These are phyloP conservation scores for Lasioglossum malachurum DNA, from an alignment of 2,888 invertebrate species.

Conservation along the genomic window DNA sequence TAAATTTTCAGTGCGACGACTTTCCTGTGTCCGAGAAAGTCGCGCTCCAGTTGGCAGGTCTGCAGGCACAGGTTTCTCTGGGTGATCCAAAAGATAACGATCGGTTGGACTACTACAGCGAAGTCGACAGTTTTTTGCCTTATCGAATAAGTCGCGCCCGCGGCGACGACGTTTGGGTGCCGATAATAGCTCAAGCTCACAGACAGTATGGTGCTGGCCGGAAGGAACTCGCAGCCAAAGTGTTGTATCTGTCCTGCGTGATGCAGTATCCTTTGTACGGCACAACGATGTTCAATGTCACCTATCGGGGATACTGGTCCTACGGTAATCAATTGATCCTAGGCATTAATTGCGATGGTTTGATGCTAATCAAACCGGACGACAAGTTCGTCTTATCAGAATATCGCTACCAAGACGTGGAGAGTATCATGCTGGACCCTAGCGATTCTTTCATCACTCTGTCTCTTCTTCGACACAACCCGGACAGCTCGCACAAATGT, in stretches of 20 bases:
- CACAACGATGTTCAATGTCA: constrained; percentile 94
- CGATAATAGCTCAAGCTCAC: constrained; percentile 94
- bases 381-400: constrained; percentile 97
- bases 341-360: constrained; percentile 96
- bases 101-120: constrained; percentile 94
- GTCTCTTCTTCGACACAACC: constrained; percentile 90
- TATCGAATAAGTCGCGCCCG: constrained; percentile 91
- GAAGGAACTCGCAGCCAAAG: constrained; percentile 96
- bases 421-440: constrained; percentile 95
- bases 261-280: constrained; percentile 98
- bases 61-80: constrained; percentile 97
- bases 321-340: constrained; percentile 91
- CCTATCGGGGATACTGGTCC: constrained; percentile 97
- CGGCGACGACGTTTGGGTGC: constrained; percentile 94
- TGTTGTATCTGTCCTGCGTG: constrained; percentile 96
- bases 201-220: constrained; percentile 96
- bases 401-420: constrained; percentile 95
- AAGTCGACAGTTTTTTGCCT: constrained; percentile 96
- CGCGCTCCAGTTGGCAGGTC: constrained; percentile 95
- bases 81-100: constrained; percentile 93
- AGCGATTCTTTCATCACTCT: constrained; percentile 97
- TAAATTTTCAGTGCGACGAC: constrained; percentile 91
- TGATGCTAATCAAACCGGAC: constrained; percentile 95
- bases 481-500: constrained; percentile 91
- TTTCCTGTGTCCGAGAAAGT: constrained; percentile 98